phyloP scores from a whole-genome alignment of 2,113 vertebrate genomes.

The Cheirogaleus medius region DNA sequence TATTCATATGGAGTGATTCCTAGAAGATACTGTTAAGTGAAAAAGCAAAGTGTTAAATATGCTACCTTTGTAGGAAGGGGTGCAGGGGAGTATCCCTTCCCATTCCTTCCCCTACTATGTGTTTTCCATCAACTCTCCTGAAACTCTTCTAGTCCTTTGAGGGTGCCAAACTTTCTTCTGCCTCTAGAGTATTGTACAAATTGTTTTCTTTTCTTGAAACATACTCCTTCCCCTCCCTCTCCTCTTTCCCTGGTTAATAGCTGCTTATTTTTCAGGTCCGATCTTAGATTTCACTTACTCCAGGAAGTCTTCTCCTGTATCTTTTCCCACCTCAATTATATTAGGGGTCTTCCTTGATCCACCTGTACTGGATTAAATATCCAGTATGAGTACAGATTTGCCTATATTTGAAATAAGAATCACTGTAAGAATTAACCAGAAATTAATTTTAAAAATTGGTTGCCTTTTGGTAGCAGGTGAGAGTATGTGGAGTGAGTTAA shows the following conservation, averaged over 20 bases:
- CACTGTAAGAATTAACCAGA: not conserved
- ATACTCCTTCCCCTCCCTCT: not conserved
- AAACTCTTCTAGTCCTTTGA: no score
- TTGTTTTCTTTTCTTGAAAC: not conserved
- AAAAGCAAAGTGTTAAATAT: not conserved
- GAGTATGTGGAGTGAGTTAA: no score
- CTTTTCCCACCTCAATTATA: not conserved
- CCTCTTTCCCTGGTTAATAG: not conserved
- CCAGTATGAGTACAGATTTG: not conserved
- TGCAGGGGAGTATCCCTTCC: no score
- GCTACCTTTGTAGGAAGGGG: not conserved
- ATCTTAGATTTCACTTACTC: not conserved
- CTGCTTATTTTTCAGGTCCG: not conserved
- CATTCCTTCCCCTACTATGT: rapidly evolving
- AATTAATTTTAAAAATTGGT: constrained; percentile 1
- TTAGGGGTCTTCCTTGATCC: not conserved
- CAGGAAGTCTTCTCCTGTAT: not conserved
- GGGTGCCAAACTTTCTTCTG: not conserved
- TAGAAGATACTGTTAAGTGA: not conserved
- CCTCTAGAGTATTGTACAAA: not conserved
- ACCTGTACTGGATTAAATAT: not conserved
- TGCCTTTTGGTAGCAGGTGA: not conserved
- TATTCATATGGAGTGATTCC: not conserved
- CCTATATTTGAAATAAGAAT: not conserved
- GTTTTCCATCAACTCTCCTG: not conserved